phyloP scores from a whole-genome alignment of 2,113 vertebrate species.

The Heloderma charlesbogerti region DNA sequence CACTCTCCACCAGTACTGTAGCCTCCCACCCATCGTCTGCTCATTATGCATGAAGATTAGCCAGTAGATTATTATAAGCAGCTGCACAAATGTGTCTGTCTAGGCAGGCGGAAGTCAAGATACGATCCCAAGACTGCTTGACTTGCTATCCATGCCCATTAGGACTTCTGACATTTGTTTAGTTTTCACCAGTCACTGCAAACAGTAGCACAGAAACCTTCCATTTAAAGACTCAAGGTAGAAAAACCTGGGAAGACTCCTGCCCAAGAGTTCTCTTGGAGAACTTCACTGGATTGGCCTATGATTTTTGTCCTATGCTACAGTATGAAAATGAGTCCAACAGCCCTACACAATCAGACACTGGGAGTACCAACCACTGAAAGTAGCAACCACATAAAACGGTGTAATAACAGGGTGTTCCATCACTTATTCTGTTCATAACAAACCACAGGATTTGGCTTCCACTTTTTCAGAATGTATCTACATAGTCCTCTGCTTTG shows the following conservation, averaged over 20 bases:
- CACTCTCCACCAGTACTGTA: not conserved
- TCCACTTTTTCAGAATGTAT: not conserved
- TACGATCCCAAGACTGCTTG: not conserved
- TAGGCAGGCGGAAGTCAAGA: not conserved
- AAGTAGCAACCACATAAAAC: not conserved
- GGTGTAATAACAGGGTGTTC: not conserved
- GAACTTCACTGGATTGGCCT: not conserved
- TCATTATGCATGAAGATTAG: not conserved
- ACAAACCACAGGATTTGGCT: not conserved
- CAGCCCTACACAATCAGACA: not conserved
- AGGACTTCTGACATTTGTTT: not conserved
- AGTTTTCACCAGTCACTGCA: not conserved
- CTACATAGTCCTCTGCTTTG: not conserved
- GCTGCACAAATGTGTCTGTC: not conserved
- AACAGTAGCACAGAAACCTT: not conserved
- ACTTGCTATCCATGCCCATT: not conserved
- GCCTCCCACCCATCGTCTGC: not conserved
- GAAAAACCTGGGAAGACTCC: not conserved
- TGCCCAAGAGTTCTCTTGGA: not conserved
- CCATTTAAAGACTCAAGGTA: not conserved
- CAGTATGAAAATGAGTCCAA: not conserved
- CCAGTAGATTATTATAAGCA: not conserved
- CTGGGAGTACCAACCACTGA: not conserved
- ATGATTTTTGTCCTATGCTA: not conserved
- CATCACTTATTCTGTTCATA: not conserved